Percentiles rank a stretch among this genome's conserved stretches.
phyloP scores from a whole-genome alignment of 2,888 invertebrate genomes.

The Polyommatus icarus region DNA sequence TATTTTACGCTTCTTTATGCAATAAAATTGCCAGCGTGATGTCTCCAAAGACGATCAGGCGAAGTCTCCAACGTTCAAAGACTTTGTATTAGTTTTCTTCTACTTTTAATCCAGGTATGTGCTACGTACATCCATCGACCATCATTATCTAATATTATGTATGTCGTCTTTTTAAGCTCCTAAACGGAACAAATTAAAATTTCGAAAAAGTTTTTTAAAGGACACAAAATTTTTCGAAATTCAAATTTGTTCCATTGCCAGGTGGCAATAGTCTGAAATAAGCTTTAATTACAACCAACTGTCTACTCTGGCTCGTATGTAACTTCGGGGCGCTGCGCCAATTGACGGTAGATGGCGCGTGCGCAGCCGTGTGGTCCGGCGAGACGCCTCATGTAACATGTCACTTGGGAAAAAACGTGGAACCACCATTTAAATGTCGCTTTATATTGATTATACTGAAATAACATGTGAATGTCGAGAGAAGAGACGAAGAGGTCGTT shows the following conservation, averaged over 20 bases:
- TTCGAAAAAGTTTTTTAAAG: too few species aligned
- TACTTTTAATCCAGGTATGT: too few species aligned
- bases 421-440: neutral
- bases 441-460: neutral
- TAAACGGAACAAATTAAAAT: too few species aligned
- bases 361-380: slow-evolving; percentile 71
- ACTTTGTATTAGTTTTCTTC: too few species aligned
- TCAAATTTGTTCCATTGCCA: neutral
- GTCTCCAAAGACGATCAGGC: neutral
- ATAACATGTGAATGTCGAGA: neutral
- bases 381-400: slow-evolving; percentile 47
- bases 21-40: neutral
- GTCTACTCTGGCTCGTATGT: neutral
- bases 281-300: slow-evolving; percentile 18
- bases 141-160: too few species aligned
- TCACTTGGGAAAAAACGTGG: neutral
- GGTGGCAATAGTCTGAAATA: neutral
- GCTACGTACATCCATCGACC: too few species aligned
- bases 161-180: too few species aligned
- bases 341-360: slow-evolving; percentile 74
- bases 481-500: neutral
- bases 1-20: slow-evolving; percentile 2
- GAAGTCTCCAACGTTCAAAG: neutral
- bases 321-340: slow-evolving; percentile 55
- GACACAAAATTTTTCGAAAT: too few species aligned